Conservation (phyloP, 2,113 vertebrate genomes). For the Eptatretus burgeri region DNA sequence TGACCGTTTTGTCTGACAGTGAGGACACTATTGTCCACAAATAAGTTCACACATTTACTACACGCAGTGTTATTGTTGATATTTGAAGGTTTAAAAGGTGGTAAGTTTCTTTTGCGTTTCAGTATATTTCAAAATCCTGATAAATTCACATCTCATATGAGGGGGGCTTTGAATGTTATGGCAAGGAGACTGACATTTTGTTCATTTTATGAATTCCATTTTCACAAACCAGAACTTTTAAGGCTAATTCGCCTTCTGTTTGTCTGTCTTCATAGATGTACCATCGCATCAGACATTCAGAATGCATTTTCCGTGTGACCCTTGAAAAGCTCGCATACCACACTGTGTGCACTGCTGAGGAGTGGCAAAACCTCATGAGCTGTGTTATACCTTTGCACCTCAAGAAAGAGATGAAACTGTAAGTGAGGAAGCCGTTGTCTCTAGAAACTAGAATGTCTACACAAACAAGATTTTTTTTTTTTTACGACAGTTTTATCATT, state of each 20-base stretch:
- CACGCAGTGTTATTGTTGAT: too few relatives aligned
- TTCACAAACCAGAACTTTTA: too few relatives aligned
- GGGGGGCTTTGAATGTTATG: too few relatives aligned
- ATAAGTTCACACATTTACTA: too few relatives aligned
- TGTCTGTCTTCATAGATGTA: constrained; percentile 37
- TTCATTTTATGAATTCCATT: not conserved
- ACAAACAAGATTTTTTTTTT: constrained; percentile 11
- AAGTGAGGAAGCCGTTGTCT: constrained; percentile 12
- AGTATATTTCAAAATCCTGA: too few relatives aligned
- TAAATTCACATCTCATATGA: too few relatives aligned
- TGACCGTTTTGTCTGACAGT: too few relatives aligned
- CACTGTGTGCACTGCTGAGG: constrained; percentile 76
- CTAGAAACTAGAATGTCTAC: constrained; percentile 11
- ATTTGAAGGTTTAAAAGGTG: too few relatives aligned
- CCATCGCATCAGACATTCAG: constrained; percentile 81
- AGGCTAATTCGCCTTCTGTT: too few relatives aligned
- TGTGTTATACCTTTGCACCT: constrained; percentile 42
- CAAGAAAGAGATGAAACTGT: constrained; percentile 74
- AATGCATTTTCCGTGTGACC: constrained; percentile 92
- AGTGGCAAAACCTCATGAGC: constrained; percentile 62
- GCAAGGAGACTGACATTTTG: not conserved
- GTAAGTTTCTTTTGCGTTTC: too few relatives aligned
- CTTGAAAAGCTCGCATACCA: constrained; percentile 97
- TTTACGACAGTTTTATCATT: constrained; percentile 11
- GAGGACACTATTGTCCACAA: too few relatives aligned